Conservation (phyloP, 1,140 invertebrate species). For the Cydia amplana region DNA sequence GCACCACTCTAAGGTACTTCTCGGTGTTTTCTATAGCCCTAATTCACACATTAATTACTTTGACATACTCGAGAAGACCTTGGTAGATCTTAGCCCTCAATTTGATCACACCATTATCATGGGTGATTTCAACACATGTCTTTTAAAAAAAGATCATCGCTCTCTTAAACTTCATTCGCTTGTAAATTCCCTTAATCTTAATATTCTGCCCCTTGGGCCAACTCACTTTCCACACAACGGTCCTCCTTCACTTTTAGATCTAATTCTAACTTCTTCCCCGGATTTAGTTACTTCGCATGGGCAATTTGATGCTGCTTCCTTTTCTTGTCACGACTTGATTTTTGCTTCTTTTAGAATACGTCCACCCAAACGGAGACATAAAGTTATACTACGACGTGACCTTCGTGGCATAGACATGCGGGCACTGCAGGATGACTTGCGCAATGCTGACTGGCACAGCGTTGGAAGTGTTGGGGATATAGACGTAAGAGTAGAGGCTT, state of each 20-base stretch:
- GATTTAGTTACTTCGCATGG: conserved; percentile 4
- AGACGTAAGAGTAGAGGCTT: background rate
- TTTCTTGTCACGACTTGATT: conserved; percentile 27
- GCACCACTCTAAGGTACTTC: too few relatives aligned
- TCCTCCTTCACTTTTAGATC: conserved; percentile 12
- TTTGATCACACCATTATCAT: conserved; percentile 12
- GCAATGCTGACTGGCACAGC: background rate
- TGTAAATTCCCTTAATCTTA: conserved; percentile 3
- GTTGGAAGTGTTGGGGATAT: background rate
- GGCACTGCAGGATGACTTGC: background rate
- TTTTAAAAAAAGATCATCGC: conserved; percentile 24
- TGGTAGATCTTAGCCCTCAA: background rate
- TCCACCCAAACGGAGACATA: conserved; percentile 4
- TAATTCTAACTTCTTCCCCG: conserved; percentile 14
- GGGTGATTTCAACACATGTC: conserved; percentile 34
- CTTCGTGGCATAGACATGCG: background rate
- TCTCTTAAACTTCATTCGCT: background rate
- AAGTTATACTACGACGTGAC: conserved; percentile 2
- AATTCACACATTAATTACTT: conserved; percentile 10
- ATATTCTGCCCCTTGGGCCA: background rate
- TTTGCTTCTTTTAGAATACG: conserved; percentile 18
- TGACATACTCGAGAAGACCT: background rate
- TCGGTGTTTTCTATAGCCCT: background rate
- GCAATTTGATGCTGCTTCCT: conserved; percentile 10
- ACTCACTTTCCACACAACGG: background rate